Conservation (phyloP, 2,888 invertebrate genomes). For the Alcis repandata region DNA sequence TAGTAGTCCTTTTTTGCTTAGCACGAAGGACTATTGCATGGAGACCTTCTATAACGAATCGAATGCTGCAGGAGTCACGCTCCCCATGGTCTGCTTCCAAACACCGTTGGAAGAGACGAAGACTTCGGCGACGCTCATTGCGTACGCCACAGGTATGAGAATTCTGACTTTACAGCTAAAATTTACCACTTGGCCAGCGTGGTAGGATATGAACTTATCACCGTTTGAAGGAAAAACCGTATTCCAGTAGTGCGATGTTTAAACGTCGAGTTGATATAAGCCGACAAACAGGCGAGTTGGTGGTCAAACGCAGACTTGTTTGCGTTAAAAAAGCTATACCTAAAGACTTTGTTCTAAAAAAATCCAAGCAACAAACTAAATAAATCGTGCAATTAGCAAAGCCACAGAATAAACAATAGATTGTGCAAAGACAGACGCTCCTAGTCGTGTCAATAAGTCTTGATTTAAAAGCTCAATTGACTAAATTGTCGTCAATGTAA, state of each 20-base stretch:
- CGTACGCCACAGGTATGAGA: slow-evolving; percentile 79
- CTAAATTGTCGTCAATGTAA: slow-evolving; percentile 6
- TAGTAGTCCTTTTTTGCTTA: slow-evolving; percentile 76
- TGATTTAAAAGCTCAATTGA: not conserved
- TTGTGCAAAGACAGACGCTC: not conserved
- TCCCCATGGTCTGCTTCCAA: slow-evolving; percentile 85
- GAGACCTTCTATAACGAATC: slow-evolving; percentile 84
- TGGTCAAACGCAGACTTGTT: no score
- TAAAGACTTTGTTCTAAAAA: no score
- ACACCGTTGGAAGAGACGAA: slow-evolving; percentile 68
- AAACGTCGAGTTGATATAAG: no score
- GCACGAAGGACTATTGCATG: slow-evolving; percentile 87
- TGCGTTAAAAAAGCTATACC: no score
- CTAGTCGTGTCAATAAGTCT: not conserved
- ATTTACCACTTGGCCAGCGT: no score
- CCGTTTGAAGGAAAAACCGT: no score
- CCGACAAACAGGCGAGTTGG: no score
- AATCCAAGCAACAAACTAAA: not conserved
- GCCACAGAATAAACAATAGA: not conserved
- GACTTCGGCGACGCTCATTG: slow-evolving; percentile 72
- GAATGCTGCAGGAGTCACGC: slow-evolving; percentile 76
- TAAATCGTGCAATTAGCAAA: no score
- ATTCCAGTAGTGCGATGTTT: no score
- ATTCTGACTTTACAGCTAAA: no score
- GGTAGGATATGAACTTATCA: no score